A percentile compares a stretch with the other conserved stretches of the same genome.
Evolutionary conservation across 2,888 invertebrate genomes (phyloP).

Genomic region (Oscheius sp.): DNA sequence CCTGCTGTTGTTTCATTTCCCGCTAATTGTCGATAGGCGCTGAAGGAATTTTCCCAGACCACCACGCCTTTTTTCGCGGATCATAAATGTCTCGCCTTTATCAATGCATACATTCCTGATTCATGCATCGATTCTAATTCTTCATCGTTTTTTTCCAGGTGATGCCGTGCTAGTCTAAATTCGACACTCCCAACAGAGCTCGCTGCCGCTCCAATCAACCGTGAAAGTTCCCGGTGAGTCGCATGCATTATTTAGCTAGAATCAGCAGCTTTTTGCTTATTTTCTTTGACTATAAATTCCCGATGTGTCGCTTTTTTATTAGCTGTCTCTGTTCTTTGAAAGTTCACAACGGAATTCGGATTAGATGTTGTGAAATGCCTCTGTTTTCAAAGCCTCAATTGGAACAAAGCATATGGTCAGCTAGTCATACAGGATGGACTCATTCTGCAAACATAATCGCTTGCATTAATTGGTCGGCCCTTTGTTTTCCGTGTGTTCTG

Average conservation of each 20-base stretch:
- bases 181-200: neutral
- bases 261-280: too few species aligned
- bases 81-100: neutral
- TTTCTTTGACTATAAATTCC: too few species aligned
- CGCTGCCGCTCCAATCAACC: neutral
- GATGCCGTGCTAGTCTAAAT: constrained; percentile 13
- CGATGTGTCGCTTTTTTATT: too few species aligned
- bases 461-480: neutral
- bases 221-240: neutral
- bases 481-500: too few species aligned
- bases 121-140: constrained; percentile 3
- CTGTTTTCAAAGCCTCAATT: neutral
- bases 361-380: neutral
- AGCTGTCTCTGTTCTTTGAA: neutral
- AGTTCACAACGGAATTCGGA: neutral
- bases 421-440: neutral
- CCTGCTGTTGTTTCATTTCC: too few species aligned
- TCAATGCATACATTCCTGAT: neutral
- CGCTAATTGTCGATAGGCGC: too few species aligned
- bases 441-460: neutral
- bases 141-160: neutral
- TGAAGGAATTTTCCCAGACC: too few species aligned
- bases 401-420: neutral
- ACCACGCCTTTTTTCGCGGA: neutral
- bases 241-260: too few species aligned